phyloP scores from a whole-genome alignment of 2,888 invertebrate species.

The Polymixis lichenea region DNA sequence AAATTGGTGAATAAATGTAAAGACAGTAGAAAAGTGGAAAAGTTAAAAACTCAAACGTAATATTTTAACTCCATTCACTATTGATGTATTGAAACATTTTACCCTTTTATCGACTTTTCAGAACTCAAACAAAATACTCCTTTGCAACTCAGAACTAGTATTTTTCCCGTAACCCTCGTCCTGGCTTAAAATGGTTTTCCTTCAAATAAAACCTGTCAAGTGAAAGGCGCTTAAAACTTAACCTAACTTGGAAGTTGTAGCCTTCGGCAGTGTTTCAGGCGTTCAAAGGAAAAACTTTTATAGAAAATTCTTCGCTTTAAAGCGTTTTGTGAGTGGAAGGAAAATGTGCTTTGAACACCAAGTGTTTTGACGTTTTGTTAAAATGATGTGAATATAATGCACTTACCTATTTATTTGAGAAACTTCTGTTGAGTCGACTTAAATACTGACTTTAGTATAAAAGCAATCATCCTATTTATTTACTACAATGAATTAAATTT shows the following conservation, averaged over 20 bases:
- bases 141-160: conserved; percentile 40
- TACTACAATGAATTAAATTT: neutral
- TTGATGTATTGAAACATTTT: conserved; percentile 1
- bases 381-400: neutral
- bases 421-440: neutral
- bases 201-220: conserved; percentile 62
- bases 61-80: neutral
- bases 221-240: conserved; percentile 62
- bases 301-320: conserved; percentile 54
- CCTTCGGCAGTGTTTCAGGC: conserved; percentile 60
- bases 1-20: neutral
- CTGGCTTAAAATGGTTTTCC: conserved; percentile 46
- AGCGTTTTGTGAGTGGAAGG: conserved; percentile 40
- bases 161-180: conserved; percentile 25
- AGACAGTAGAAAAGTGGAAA: neutral
- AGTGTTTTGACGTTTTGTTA: conserved; percentile 13
- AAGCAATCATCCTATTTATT: neutral
- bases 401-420: neutral
- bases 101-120: conserved; percentile 11
- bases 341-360: conserved; percentile 29
- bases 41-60: neutral
- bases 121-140: conserved; percentile 36
- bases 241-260: conserved; percentile 51
- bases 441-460: neutral
- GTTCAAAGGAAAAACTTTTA: conserved; percentile 62